Conservation (phyloP, 1,140 invertebrate genomes). For the Cotesia chilonis region DNA sequence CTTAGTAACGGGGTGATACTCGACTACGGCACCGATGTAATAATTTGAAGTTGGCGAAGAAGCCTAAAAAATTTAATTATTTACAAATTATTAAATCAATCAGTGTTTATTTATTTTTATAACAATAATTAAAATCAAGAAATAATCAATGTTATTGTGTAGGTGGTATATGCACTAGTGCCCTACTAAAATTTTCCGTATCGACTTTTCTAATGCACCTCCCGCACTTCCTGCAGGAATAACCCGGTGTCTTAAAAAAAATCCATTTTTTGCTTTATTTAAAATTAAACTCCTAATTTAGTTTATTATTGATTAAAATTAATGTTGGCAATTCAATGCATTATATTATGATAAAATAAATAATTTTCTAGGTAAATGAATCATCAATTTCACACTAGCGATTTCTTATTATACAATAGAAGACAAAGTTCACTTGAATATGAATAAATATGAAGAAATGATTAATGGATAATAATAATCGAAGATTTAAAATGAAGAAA, state of each 20-base stretch:
- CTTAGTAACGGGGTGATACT: slow-evolving; percentile 44
- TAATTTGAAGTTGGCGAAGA: slow-evolving; percentile 35
- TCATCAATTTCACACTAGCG: too few species aligned
- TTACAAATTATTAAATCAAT: slow-evolving; percentile 1
- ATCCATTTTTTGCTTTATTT: not conserved
- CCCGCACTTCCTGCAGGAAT: slow-evolving; percentile 11
- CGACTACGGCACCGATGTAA: slow-evolving; percentile 47
- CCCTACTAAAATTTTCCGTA: slow-evolving; percentile 28
- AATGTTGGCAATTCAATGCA: too few species aligned
- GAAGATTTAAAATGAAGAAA: not conserved
- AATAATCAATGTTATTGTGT: not conserved
- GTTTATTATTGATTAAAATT: too few species aligned
- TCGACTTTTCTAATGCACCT: slow-evolving; percentile 31
- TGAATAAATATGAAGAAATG: not conserved
- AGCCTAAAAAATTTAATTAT: slow-evolving; percentile 32
- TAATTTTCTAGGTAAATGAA: too few species aligned
- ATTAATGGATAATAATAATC: not conserved
- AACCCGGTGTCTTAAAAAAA: not conserved
- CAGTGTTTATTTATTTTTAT: not conserved
- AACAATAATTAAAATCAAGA: not conserved
- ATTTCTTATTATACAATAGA: not conserved
- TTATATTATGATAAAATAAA: too few species aligned
- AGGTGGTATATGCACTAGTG: slow-evolving; percentile 3
- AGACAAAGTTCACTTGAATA: not conserved
- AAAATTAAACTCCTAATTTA: too few species aligned